These are phyloP conservation scores for Hydrochoerus hydrochaeris DNA, from an alignment of 2,113 vertebrate genomes.

Conservation along the genomic window DNA sequence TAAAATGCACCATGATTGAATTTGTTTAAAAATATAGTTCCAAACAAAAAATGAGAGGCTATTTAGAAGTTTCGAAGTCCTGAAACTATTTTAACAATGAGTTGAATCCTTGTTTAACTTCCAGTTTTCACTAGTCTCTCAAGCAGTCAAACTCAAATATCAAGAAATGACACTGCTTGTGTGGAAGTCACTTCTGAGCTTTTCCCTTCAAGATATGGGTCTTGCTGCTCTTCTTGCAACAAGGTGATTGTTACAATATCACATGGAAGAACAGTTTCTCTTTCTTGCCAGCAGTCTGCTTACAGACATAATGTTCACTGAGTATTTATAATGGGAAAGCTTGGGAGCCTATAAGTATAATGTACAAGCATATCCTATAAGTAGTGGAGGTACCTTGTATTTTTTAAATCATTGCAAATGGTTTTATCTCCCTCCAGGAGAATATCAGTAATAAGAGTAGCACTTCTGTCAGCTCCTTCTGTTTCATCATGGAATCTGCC, in stretches of 20 bases:
- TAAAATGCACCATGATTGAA: neutral
- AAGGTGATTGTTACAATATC: neutral
- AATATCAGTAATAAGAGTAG: neutral
- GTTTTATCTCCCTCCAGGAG: neutral
- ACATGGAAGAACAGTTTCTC: neutral
- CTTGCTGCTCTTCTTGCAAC: neutral
- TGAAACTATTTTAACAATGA: neutral
- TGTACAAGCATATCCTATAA: neutral
- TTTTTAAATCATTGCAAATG: neutral
- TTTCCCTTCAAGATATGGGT: neutral
- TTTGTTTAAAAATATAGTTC: neutral
- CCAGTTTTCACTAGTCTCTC: neutral
- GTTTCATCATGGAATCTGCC: neutral
- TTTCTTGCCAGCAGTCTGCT: neutral
- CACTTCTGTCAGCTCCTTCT: neutral
- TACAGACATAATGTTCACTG: neutral
- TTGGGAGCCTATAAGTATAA: neutral
- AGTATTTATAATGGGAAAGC: neutral
- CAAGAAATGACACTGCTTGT: neutral
- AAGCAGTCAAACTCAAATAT: neutral
- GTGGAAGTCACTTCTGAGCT: neutral
- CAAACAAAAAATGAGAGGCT: neutral
- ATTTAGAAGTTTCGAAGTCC: neutral
- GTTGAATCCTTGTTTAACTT: neutral
- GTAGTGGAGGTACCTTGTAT: neutral